phyloP scores from a whole-genome alignment of 1,140 invertebrate genomes.

The Bilobella aurantiaca region DNA sequence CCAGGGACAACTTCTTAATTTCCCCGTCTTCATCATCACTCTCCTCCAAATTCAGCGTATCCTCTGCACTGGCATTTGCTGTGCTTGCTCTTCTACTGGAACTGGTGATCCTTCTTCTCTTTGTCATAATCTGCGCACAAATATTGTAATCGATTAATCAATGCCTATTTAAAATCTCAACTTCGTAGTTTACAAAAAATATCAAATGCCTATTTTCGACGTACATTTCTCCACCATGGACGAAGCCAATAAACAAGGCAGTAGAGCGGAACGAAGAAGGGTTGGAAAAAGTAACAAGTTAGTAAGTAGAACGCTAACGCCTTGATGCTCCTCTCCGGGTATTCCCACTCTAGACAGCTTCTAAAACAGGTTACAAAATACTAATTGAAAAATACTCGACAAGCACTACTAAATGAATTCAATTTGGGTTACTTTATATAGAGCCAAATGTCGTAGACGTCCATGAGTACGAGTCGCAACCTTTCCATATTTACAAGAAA shows the following conservation, averaged over 20 bases:
- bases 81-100: constrained; percentile 33
- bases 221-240: constrained; percentile 46
- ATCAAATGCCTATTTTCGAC: background rate
- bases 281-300: constrained; percentile 70
- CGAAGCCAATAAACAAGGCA: constrained; percentile 66
- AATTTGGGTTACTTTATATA: constrained; percentile 61
- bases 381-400: too few species aligned
- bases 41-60: constrained; percentile 29
- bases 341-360: constrained; percentile 97
- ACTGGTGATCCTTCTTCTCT: too few species aligned
- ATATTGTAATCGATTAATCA: background rate
- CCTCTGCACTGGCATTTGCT: background rate
- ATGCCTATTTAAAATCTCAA: too few species aligned
- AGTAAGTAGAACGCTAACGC: constrained; percentile 75
- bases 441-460: constrained; percentile 77
- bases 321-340: constrained; percentile 69
- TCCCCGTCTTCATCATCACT: constrained; percentile 41
- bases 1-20: constrained; percentile 92
- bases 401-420: background rate
- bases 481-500: constrained; percentile 89
- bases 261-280: constrained; percentile 72
- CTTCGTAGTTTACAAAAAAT: too few species aligned
- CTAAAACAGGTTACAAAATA: constrained; percentile 32
- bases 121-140: background rate
- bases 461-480: constrained; percentile 77